Percentiles rank a stretch among this genome's conserved stretches.
phyloP scores from a whole-genome alignment of 53 echinoderm and acorn worm genomes.

The Echinometra lucunter region DNA sequence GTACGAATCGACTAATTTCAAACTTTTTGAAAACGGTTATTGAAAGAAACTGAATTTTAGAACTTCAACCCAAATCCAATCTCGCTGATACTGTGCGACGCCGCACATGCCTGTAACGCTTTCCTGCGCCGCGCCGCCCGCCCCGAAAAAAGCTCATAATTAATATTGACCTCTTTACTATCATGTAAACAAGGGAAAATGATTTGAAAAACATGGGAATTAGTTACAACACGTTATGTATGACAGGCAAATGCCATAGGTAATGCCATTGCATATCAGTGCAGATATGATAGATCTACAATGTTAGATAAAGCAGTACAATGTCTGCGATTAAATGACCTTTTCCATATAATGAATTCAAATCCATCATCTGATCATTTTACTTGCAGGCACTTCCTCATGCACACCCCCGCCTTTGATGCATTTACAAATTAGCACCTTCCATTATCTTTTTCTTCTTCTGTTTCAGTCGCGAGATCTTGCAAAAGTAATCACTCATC shows the following conservation, averaged over 20 bases:
- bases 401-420: neutral
- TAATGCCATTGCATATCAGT: neutral
- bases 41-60: neutral
- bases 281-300: neutral
- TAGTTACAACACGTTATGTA: neutral
- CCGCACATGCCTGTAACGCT: neutral
- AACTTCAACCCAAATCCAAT: neutral
- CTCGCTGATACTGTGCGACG: neutral
- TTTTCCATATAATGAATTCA: neutral
- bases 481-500: neutral
- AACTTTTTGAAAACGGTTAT: no score
- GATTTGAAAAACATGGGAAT: neutral
- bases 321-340: neutral
- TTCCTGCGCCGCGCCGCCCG: neutral
- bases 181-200: no score
- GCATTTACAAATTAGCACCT: constrained; percentile 15
- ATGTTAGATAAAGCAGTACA: neutral
- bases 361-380: neutral
- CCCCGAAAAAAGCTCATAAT: neutral
- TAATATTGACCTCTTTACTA: neutral
- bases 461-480: neutral
- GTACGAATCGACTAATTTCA: no score
- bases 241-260: neutral
- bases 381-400: neutral
- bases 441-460: neutral